Base-by-base conservation (phyloP, 2,113 vertebrate species). In the Aspidoscelis tigris region DNA sequence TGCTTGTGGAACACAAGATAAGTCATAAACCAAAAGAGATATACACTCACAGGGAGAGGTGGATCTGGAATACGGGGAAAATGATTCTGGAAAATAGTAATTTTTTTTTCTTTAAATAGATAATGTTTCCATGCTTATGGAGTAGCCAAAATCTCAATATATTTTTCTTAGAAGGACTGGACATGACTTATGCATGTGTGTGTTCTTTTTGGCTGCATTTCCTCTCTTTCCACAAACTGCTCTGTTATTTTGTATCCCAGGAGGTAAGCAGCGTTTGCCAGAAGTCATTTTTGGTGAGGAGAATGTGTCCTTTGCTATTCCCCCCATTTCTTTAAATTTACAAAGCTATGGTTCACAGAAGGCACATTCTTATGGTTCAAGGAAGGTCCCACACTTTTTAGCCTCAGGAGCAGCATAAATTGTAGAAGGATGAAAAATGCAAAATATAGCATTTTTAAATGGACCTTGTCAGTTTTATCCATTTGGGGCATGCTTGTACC, bases 21-120 rank as follows among this genome's bases (percentile, higher is more conserved):
- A 76, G 21, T 53, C 72, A 80, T 70, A 84, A 80, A 87, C 58
- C 88, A 81, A 83, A 82, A 72, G 73, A 85, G 70, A 82, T 39
- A 47, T 84, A 76, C 78, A 33, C 77, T 86, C 75, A 39, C 69
- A 44, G 55, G n/a, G 85, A 50, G 33, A 84, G 81, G n/a, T 47
- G 83, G 14, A 64, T 73, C 76, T 87, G 76, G 5, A 64, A 88
- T 69, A 79, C 88, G 0, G 16, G 50, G 47, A 43, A 66, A 80
- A 16, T 4, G 39, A 2, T 58, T 18, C 12, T 20, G 68, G 33
- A 73, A 14, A 20, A 47, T 2, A 61, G 18, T 18, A 61, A 61
- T 2, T 55, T 55, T 55, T 55, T 55, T 55, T 55, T 55, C 11
- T 55, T 55, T 55, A 58, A 58, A 16, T 3, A 79, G 44, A 66